These are phyloP conservation scores for Isichthys henryi DNA, from an alignment of 2,113 vertebrate species.

Conservation along the genomic window DNA sequence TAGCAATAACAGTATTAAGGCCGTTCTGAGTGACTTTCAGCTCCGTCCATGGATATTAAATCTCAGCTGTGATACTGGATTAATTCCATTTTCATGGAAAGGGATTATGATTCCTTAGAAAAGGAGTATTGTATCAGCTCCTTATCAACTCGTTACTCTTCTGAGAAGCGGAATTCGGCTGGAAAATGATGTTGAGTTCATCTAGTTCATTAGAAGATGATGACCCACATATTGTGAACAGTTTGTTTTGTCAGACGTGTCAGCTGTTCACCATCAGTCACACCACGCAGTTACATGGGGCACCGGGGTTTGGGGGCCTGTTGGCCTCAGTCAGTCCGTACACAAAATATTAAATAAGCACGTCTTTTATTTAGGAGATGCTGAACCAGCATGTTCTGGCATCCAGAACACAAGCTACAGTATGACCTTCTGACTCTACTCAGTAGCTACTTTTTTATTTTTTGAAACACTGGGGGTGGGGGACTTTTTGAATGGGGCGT, in stretches of 20 bases:
- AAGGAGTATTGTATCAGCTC: neutral
- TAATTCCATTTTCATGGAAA: constrained; percentile 46
- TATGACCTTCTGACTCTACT: neutral
- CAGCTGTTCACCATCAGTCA: neutral
- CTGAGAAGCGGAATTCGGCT: neutral
- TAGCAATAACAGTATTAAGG: constrained; percentile 62
- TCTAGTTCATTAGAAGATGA: neutral
- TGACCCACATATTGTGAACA: neutral
- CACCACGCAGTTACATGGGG: neutral
- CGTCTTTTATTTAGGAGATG: neutral
- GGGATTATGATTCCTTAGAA: constrained; percentile 32
- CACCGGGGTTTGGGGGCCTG: neutral
- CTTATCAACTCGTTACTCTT: neutral
- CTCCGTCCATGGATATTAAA: constrained; percentile 54
- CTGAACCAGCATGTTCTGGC: neutral
- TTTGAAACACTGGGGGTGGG: neutral
- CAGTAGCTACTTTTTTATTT: neutral
- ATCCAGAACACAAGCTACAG: neutral
- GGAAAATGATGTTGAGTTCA: neutral
- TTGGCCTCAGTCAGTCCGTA: neutral
- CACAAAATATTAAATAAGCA: no score
- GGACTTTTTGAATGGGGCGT: neutral
- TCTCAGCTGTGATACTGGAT: constrained; percentile 56
- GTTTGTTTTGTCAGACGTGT: neutral
- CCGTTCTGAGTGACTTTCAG: constrained; percentile 37